Conservation (phyloP, 92 coral and sea anemone genomes). For the Epizoanthus ramosus region DNA sequence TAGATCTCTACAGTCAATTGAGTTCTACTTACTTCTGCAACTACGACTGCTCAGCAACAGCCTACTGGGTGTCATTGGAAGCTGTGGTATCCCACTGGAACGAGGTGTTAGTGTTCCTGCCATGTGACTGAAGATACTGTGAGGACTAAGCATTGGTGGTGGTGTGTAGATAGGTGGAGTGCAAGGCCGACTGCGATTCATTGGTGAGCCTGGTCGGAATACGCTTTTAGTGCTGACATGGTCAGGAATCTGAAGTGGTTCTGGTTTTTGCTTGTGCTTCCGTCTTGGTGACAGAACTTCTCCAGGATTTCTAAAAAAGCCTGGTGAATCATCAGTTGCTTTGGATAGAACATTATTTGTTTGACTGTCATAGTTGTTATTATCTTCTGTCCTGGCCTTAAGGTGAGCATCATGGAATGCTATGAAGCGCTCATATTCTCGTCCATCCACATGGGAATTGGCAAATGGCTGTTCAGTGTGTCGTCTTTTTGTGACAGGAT, state of each 20-base stretch:
- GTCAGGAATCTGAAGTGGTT: conserved; percentile 88
- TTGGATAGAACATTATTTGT: conserved; percentile 42
- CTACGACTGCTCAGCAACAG: conserved; percentile 89
- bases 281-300: conserved; percentile 83
- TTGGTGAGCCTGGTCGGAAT: conserved; percentile 74
- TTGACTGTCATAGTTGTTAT: conserved; percentile 43
- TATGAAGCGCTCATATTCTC: conserved; percentile 41
- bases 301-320: conserved; percentile 84
- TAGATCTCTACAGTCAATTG: too few species aligned
- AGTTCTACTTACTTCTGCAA: conserved; percentile 79
- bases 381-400: conserved; percentile 33
- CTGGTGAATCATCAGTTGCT: conserved; percentile 49
- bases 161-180: conserved; percentile 97
- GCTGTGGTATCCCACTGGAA: conserved; percentile 68
- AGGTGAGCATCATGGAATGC: conserved; percentile 34
- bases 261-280: conserved; percentile 89
- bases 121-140: conserved; percentile 88
- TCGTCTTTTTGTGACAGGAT: conserved; percentile 49
- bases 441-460: conserved; percentile 34
- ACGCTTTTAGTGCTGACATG: conserved; percentile 67
- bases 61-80: conserved; percentile 96
- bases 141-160: conserved; percentile 98
- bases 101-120: conserved; percentile 89
- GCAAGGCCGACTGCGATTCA: conserved; percentile 70
- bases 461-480: conserved; percentile 40